phyloP scores from a whole-genome alignment of 2,888 invertebrate genomes.

The Penaeus monodon region DNA sequence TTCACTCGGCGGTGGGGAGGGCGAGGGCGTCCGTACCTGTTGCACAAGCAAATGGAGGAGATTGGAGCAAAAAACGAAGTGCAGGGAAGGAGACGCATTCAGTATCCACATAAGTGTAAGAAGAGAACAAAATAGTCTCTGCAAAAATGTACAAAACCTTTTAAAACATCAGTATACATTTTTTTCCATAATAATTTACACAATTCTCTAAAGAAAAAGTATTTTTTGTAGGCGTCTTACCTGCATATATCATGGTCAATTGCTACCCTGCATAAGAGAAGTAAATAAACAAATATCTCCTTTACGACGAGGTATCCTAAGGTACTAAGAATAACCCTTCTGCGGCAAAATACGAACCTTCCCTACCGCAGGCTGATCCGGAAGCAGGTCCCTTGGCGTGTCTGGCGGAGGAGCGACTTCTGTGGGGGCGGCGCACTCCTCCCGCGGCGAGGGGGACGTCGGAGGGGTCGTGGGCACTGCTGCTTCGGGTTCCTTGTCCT shows the following conservation, averaged over 20 bases:
- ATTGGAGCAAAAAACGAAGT: neutral
- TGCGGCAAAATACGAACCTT: no score
- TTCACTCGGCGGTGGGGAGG: slow-evolving; percentile 3
- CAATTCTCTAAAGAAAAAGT: no score
- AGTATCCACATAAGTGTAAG: neutral
- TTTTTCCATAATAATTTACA: no score
- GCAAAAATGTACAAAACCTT: neutral
- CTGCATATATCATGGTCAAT: no score
- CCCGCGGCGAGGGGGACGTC: neutral
- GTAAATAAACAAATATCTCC: no score
- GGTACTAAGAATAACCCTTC: no score
- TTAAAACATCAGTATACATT: no score
- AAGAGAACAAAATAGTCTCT: neutral
- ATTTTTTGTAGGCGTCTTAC: no score
- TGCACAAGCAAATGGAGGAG: neutral
- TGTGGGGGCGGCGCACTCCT: neutral
- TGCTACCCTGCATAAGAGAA: no score
- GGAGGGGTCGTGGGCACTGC: neutral
- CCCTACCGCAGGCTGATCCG: no score
- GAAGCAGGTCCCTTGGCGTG: no score
- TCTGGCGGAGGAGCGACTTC: neutral
- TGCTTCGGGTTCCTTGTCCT: slow-evolving; percentile 1
- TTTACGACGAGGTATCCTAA: no score
- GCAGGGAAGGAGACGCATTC: neutral
- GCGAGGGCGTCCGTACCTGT: slow-evolving; percentile 10